Conservation (phyloP, 53 echinoderm and acorn worm genomes). For the Patiria pectinifera region DNA sequence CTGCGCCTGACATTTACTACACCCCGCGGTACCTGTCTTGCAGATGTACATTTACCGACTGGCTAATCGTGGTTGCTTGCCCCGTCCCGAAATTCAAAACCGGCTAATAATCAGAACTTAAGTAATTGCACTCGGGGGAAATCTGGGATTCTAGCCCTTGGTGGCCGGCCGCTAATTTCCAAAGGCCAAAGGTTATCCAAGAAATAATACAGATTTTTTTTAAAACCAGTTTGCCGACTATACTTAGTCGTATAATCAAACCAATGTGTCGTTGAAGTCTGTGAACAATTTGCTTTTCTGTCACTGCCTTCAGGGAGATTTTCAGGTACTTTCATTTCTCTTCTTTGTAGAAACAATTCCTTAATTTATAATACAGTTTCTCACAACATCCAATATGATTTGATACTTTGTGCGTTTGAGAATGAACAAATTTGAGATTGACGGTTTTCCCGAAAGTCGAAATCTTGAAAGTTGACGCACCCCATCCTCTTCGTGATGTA, state of each 20-base stretch:
- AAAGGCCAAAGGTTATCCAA: background rate
- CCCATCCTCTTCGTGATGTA: no score
- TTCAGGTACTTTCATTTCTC: no score
- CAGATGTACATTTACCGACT: constrained; percentile 6
- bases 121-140: constrained; percentile 49
- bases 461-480: no score
- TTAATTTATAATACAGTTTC: no score
- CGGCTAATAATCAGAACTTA: constrained; percentile 49
- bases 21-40: background rate
- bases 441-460: no score
- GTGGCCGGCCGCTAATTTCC: constrained; percentile 15
- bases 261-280: no score
- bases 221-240: background rate
- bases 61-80: background rate
- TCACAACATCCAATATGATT: no score
- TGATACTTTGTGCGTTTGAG: no score
- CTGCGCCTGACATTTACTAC: constrained; percentile 43
- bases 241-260: background rate
- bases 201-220: background rate
- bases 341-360: no score
- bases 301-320: no score
- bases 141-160: constrained; percentile 6
- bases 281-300: no score
- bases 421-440: no score
- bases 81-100: constrained; percentile 40